Base-by-base conservation (phyloP, 1,140 invertebrate species). In the Potamilus streckersoni region DNA sequence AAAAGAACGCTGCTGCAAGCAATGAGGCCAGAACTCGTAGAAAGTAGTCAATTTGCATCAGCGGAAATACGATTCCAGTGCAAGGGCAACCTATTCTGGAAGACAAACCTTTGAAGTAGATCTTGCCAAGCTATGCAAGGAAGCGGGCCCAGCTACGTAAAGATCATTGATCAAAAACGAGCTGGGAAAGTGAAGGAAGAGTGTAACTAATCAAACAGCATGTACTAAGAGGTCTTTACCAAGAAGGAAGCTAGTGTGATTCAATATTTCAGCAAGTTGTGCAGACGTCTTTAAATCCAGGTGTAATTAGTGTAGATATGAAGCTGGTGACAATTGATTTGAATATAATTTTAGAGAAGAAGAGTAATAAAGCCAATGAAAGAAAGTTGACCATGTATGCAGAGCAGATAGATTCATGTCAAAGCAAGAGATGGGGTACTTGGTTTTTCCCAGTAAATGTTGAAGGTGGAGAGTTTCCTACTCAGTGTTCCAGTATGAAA, bases 131-230 rank as follows among this genome's bases (percentile, higher is more conserved):
- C 60, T 63, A 49, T 75, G 74, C 67, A 64, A 27, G 38, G n/a
- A 65, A 23, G 59, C 74, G 59, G 68, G 63, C 67, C 49, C 69
- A 61, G 58, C 65, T 27, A 68, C 69, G 74, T 69, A 59, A 49
- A 55, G 67, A 16, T 49, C 61, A 17, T 49, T 68, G 73, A 59
- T 69, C 19, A 56, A 69, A 31, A 27, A 17, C 12, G 56, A 74
- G 58, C 31, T 73, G 63, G 73, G 65, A 38, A 57, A 23, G 38
- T 19, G 71, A 17, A 67, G n/a, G 72, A 70, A 71, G 56, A 67
- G 49, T n/a, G 57, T 14, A 58, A 64, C 67, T 11, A 11, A 49
- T 55, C 74, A 76, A 23, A 49, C 61, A 76, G 74, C 69, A 71
- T 76, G 74, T 61, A 63, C 74, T 57, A 61, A 49, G 17, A 71